A percentile compares a stretch with the other conserved stretches of the same genome.
Conservation (phyloP, 2,888 invertebrate species). For the Augiades crinisus region DNA sequence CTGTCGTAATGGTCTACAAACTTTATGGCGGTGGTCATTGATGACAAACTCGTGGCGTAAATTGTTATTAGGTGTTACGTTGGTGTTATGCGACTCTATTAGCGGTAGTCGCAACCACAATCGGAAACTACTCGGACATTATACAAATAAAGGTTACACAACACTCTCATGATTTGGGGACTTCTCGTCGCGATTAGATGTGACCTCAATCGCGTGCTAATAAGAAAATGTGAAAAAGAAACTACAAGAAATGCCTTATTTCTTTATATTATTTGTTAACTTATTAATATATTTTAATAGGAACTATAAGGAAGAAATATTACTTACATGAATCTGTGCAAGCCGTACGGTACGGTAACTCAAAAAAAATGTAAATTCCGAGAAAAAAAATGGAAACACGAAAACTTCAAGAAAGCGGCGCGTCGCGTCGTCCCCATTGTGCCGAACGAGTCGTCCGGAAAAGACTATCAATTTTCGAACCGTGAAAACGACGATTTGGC, state of each 20-base stretch:
- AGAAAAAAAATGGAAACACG: conserved; percentile 25
- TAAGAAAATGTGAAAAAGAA: too few relatives aligned
- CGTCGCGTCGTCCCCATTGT: conserved; percentile 44
- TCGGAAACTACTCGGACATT: conserved; percentile 1
- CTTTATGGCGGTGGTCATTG: too few relatives aligned
- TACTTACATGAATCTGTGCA: background rate
- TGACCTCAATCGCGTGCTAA: background rate
- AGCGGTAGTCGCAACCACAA: background rate
- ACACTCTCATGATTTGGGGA: background rate
- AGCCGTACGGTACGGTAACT: conserved; percentile 7
- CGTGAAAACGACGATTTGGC: conserved; percentile 75
- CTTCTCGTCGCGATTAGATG: background rate
- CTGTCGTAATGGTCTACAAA: conserved; percentile 7
- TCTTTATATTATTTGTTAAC: too few relatives aligned
- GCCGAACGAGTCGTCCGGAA: conserved; percentile 60
- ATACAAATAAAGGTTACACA: conserved; percentile 16
- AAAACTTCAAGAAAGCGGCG: conserved; percentile 33
- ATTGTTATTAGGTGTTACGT: conserved; percentile 31
- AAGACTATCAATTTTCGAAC: conserved; percentile 66
- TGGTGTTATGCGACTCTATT: conserved; percentile 22
- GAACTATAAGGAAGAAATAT: too few relatives aligned
- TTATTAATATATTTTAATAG: too few relatives aligned
- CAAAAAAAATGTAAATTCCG: conserved; percentile 22
- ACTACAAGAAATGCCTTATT: too few relatives aligned
- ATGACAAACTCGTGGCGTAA: conserved; percentile 32